Evolutionary conservation across 2,888 invertebrate species (phyloP), one percentile per base, ranked within the genome.

Genomic region (Limnephilus marmoratus): DNA sequence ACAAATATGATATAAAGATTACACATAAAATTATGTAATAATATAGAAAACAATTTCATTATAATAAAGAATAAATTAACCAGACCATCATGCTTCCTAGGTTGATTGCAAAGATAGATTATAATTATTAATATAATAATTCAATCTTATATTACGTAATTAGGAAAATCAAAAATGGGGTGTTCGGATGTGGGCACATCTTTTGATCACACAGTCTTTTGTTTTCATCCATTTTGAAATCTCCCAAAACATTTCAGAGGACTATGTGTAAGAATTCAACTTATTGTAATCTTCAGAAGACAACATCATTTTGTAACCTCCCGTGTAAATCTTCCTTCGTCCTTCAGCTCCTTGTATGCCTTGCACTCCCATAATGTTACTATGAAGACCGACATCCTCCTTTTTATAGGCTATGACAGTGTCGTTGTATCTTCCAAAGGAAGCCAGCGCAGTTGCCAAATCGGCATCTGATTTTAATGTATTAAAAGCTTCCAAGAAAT

Each of bases 401-500:
- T 91, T 91, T 45, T 91, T 91, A 83, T 45, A 89, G 34, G 81
- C 80, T 81, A 90, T 34, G 24, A 68, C 53, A 37, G 82, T 82
- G n/a, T 37, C 68, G 29, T 34, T 88, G 53, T 91, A 85, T 5
- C 85, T 45, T n/a, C 91, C 88, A 53, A 91, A 91, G 2, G 88
- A 91, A 82, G 81, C 85, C 12, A 91, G 88, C 0, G 91, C 88
- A 11, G 49, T 49, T 11, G 87, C 87, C 24, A 91, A 9, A 45
- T 91, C 87, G 24, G 82, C 7, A 53, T 91, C 91, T 34, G 91
- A 31, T 82, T 88, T 91, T 13, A 91, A 81, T 13, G 49, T 34
- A 68, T 91, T 82, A 68, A 91, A 91, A 45, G 81, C 49, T 85
- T 91, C 89, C 82, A 91, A 45, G 83, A 91, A 91, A 89, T 89